A percentile compares a stretch with the other conserved stretches of the same genome.
Evolutionary conservation across 2,797 vertebrate species (phyloP).

Genomic region (Bradypus variegatus): DNA sequence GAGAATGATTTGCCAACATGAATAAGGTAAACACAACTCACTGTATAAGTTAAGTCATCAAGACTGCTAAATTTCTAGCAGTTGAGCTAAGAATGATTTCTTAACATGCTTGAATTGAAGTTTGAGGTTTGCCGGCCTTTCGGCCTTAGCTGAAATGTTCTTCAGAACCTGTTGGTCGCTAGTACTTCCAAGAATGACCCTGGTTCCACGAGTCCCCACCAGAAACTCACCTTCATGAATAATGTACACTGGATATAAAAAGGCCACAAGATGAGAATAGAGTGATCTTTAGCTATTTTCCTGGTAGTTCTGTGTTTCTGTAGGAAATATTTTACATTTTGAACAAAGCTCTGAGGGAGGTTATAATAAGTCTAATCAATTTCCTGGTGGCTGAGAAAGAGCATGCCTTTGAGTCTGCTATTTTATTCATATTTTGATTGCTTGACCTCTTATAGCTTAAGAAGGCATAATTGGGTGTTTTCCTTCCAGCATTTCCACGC

Average conservation of each 20-base stretch:
- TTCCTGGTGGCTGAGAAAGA: neutral
- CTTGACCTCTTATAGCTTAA: neutral
- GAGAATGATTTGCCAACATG: neutral
- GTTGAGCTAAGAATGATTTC: neutral
- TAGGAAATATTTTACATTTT: neutral
- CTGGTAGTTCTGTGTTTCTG: neutral
- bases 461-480: constrained; percentile 28
- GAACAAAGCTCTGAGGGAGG: neutral
- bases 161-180: neutral
- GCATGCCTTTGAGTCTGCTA: constrained; percentile 27
- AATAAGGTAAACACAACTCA: neutral
- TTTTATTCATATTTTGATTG: constrained; percentile 13
- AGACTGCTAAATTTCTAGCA: neutral
- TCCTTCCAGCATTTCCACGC: too few species aligned
- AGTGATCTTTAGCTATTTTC: neutral
- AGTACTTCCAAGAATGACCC: neutral
- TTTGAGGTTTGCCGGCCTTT: neutral
- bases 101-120: neutral
- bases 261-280: neutral
- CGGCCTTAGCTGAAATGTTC: neutral
- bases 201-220: neutral
- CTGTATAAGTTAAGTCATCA: neutral
- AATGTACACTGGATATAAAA: neutral
- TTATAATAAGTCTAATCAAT: neutral
- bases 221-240: neutral